Percentiles rank a stretch among this genome's conserved stretches.
Conservation (phyloP, 2,113 vertebrate genomes). For the Hippocampus zosterae region DNA sequence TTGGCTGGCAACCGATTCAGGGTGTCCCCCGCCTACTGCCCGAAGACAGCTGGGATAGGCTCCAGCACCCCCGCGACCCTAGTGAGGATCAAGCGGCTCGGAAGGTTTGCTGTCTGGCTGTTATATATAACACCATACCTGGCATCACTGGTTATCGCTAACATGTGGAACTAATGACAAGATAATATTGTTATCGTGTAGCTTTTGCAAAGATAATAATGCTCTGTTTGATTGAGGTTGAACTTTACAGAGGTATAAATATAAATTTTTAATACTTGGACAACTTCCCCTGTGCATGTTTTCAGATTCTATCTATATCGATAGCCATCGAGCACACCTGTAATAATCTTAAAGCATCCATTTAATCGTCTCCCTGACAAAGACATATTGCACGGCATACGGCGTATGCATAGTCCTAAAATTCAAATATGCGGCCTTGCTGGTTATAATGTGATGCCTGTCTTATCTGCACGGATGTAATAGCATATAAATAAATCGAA, state of each 20-base stretch:
- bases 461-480: slow-evolving; percentile 24
- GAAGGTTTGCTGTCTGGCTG: too few species aligned
- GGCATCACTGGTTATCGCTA: not conserved
- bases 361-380: slow-evolving; percentile 14
- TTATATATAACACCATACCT: not conserved
- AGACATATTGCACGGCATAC: slow-evolving; percentile 10
- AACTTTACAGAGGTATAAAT: not conserved
- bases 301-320: too few species aligned
- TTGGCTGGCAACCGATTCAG: too few species aligned
- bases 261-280: too few species aligned
- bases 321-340: too few species aligned
- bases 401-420: not conserved
- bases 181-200: not conserved
- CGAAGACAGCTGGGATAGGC: too few species aligned
- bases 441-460: slow-evolving; percentile 14
- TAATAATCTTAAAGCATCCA: not conserved
- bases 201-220: not conserved
- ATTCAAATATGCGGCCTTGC: slow-evolving; percentile 3
- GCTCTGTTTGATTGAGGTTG: not conserved
- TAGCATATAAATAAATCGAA: slow-evolving; percentile 19
- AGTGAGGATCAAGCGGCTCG: too few species aligned
- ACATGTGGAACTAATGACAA: not conserved
- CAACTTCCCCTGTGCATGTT: too few species aligned
- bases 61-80: too few species aligned
- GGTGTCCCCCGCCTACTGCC: too few species aligned